Evolutionary conservation across 2,797 vertebrate species (phyloP).

Genomic region (Hemitrygon akajei): DNA sequence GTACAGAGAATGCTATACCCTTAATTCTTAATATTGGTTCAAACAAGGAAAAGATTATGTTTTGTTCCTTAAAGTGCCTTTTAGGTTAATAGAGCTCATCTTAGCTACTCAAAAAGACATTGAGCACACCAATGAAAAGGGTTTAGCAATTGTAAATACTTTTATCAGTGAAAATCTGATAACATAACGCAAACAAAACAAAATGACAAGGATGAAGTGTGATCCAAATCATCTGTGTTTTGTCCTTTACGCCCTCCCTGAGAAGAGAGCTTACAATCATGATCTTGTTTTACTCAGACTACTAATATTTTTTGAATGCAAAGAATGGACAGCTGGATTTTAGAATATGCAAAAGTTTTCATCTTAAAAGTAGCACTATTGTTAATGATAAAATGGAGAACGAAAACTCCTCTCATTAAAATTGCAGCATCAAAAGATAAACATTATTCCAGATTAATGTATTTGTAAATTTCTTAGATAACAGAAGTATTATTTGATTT

Average conservation of each 20-base stretch:
- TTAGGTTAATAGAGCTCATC: neutral
- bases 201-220: neutral
- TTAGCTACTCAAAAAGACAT: constrained; percentile 3
- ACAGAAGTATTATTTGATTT: neutral
- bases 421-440: neutral
- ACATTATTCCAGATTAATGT: neutral
- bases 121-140: constrained; percentile 1
- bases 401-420: no score
- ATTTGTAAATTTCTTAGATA: neutral
- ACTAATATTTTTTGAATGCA: neutral
- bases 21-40: neutral
- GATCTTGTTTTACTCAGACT: neutral
- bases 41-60: constrained; percentile 8
- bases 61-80: neutral
- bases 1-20: neutral
- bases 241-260: neutral
- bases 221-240: neutral
- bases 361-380: neutral
- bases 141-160: neutral
- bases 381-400: neutral
- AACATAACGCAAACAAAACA: neutral
- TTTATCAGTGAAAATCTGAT: constrained; percentile 23
- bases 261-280: neutral
- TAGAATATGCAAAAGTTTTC: neutral
- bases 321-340: neutral